Base-by-base conservation (phyloP, 2,113 vertebrate genomes). In the Pteropus alecto region DNA sequence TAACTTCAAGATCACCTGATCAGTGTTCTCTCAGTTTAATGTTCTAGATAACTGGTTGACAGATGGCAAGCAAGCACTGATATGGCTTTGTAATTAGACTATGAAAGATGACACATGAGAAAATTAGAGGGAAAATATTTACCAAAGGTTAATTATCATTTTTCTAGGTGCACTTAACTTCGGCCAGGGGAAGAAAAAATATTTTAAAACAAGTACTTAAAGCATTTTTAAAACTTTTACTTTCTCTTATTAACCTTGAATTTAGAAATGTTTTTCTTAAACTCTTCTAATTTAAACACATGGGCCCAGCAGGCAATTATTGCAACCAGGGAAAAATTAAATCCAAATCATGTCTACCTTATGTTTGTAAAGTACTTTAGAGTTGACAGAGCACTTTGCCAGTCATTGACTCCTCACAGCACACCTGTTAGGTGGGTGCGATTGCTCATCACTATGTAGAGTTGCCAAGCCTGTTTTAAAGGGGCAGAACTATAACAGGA, bases 111-210 rank as follows among this genome's bases (percentile, higher is more conserved):
- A 95, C 93, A 78, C 61, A 95, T 0, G 0, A 30, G 93, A 88
- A 82, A 97, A 61, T 87, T 97, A 86, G 84, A 91, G 43, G 73
- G 84, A 96, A 97, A 97, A 78, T 94, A 97, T 96, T 98, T 81
- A 97, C 94, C 65, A 77, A 43, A 96, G 95, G 95, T 65, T 98
- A 97, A 97, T 83, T 90, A 26, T 3, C 81, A 96, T 83, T 97
- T 97, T 93, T 30, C 48, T 84, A 70, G 78, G 68, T 87, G 16
- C 63, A 93, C 85, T 97, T 97, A 93, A 97, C 94, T 51, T 92
- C 77, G 97, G n/a, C 41, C 82, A 54, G 60, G 33, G 65, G 33
- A 67, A 67, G 14, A 68, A 86, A 94, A 76, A 28, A 33, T 68
- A 43, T 28, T 77, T 96, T 96, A 93, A 90, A 82, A 90, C 15